phyloP scores from a whole-genome alignment of 2,113 vertebrate genomes.

The Mola mola region DNA sequence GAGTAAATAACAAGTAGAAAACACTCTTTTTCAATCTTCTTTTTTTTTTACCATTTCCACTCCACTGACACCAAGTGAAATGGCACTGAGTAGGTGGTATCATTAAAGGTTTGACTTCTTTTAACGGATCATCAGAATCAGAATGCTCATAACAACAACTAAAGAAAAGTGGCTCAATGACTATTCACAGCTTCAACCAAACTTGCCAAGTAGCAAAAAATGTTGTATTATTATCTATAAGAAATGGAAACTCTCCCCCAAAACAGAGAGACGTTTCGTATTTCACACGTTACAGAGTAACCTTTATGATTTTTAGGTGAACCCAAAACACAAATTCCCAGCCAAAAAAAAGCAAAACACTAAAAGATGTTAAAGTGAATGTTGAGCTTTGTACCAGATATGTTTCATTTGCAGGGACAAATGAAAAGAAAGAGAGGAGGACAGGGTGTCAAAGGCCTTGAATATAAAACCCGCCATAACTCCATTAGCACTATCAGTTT shows the following conservation, averaged over 20 bases:
- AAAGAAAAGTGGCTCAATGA: conserved; percentile 67
- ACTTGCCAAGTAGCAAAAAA: conserved; percentile 52
- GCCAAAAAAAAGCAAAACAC: conserved; percentile 22
- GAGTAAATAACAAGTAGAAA: too few relatives aligned
- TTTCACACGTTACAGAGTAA: conserved; percentile 43
- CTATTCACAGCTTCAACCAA: conserved; percentile 79
- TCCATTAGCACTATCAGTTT: not conserved
- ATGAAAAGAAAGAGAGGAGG: conserved; percentile 31
- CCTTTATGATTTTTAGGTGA: conserved; percentile 22
- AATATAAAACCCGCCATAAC: conserved; percentile 14
- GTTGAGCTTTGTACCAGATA: conserved; percentile 50
- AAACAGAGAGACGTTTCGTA: not conserved
- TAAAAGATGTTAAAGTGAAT: conserved; percentile 22
- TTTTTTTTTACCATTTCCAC: conserved; percentile 8
- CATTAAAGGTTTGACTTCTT: conserved; percentile 39
- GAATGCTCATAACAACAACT: conserved; percentile 34
- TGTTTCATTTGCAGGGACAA: conserved; percentile 29
- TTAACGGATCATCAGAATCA: conserved; percentile 1
- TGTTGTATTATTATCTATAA: conserved; percentile 39
- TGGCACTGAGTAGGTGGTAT: conserved; percentile 57
- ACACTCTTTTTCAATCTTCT: conserved; percentile 9
- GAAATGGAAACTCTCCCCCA: conserved; percentile 13
- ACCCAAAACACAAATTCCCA: conserved; percentile 37
- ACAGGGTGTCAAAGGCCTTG: conserved; percentile 44
- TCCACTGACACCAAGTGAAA: conserved; percentile 20